Evolutionary conservation across 2,113 vertebrate species (phyloP).

Genomic region (Periophthalmodon schlosseri): DNA sequence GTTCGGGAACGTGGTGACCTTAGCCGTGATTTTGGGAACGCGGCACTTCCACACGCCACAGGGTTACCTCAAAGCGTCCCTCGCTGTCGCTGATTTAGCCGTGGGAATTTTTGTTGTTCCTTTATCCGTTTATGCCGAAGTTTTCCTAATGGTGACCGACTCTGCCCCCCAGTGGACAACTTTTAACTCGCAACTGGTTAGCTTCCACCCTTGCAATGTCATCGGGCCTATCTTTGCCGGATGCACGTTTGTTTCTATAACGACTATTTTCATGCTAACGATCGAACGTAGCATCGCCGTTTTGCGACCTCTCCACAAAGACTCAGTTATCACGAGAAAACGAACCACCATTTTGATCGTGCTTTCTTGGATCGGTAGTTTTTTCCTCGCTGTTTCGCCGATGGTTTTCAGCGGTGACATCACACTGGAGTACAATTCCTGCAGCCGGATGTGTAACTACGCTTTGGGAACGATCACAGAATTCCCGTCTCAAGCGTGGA

Average conservation of each 20-base stretch:
- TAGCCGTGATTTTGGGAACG: conserved; percentile 75
- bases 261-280: conserved; percentile 78
- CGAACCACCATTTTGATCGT: conserved; percentile 74
- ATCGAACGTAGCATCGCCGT: conserved; percentile 80
- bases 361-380: conserved; percentile 77
- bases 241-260: conserved; percentile 81
- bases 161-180: conserved; percentile 66
- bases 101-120: conserved; percentile 80
- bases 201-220: conserved; percentile 76
- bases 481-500: conserved; percentile 71
- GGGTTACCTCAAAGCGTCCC: conserved; percentile 81
- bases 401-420: conserved; percentile 76
- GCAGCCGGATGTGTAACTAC: conserved; percentile 83
- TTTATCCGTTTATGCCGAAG: conserved; percentile 78
- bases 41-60: conserved; percentile 78
- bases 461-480: conserved; percentile 53
- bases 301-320: conserved; percentile 77
- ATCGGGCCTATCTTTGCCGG: conserved; percentile 80
- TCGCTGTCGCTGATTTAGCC: conserved; percentile 77
- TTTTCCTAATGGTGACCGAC: conserved; percentile 63
- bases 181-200: conserved; percentile 59
- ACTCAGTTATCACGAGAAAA: conserved; percentile 74
- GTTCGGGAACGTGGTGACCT: conserved; percentile 76
- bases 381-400: conserved; percentile 75
- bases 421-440: conserved; percentile 78